Evolutionary conservation across 2,888 invertebrate species (phyloP).

Genomic region (Ophioninae sp.): DNA sequence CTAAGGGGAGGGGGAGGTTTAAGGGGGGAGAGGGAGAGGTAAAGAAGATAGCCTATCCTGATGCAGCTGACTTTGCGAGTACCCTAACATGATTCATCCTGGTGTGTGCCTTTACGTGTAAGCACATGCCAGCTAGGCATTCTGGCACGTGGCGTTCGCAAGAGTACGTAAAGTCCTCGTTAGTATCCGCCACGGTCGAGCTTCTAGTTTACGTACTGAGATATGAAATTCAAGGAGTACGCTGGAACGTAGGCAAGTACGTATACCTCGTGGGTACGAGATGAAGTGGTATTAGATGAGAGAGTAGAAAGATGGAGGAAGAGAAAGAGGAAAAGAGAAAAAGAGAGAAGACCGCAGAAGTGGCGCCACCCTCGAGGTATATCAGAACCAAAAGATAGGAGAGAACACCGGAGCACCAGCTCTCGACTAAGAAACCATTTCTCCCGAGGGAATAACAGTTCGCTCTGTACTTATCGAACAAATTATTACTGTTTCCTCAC

Average conservation of each 20-base stretch:
- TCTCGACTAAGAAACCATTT: constrained; percentile 54
- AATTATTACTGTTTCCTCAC: constrained; percentile 58
- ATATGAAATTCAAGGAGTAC: constrained; percentile 68
- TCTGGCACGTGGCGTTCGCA: constrained; percentile 60
- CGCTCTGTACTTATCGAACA: constrained; percentile 57
- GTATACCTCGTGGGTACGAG: constrained; percentile 28
- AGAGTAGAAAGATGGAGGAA: background rate
- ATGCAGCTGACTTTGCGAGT: constrained; percentile 27
- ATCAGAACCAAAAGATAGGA: constrained; percentile 22
- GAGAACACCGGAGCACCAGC: constrained; percentile 35
- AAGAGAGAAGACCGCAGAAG: constrained; percentile 33
- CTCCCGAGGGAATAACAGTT: constrained; percentile 62
- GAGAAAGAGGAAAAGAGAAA: constrained; percentile 19
- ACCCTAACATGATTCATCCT: background rate
- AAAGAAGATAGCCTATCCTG: constrained; percentile 12
- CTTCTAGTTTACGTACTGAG: constrained; percentile 73
- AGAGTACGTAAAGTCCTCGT: constrained; percentile 70
- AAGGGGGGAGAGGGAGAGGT: background rate
- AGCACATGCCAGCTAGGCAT: constrained; percentile 45
- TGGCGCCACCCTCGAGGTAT: constrained; percentile 27
- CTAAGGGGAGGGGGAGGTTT: background rate
- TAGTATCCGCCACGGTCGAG: constrained; percentile 63
- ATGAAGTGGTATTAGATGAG: constrained; percentile 52
- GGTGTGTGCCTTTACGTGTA: constrained; percentile 41
- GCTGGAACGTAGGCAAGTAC: constrained; percentile 50